Evolutionary conservation across 2,113 vertebrate species (phyloP).

Genomic region (Tretioscincus oriximinensis): DNA sequence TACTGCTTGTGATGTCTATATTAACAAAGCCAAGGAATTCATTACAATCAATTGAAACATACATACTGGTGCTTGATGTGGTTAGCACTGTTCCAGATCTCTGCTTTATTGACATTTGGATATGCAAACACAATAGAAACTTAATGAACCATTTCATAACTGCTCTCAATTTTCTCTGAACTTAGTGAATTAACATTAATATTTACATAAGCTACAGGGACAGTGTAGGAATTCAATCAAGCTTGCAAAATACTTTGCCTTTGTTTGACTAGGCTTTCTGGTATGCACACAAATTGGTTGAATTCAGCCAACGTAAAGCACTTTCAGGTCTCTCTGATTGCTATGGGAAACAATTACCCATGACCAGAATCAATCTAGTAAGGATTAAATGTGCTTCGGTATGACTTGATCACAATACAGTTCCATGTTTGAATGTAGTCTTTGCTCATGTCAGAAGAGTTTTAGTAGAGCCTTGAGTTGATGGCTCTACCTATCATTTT

Average conservation of each 20-base stretch:
- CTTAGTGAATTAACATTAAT: not conserved
- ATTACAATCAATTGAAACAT: not conserved
- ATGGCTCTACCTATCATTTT: too few species aligned
- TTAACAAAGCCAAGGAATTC: not conserved
- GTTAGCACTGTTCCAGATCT: conserved; percentile 22
- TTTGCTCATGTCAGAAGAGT: not conserved
- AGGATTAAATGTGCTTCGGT: not conserved
- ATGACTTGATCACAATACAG: not conserved
- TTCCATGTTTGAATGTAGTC: not conserved
- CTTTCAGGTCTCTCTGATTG: not conserved
- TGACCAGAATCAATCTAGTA: not conserved
- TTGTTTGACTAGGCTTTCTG: not conserved
- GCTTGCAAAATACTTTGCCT: conserved; percentile 6
- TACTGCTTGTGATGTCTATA: not conserved
- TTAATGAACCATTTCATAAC: conserved; percentile 2
- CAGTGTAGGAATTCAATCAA: not conserved
- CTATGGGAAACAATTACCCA: not conserved
- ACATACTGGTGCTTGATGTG: not conserved
- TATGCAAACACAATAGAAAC: conserved; percentile 1
- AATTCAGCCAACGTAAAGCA: not conserved
- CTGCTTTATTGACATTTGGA: conserved; percentile 20
- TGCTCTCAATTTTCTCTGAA: not conserved
- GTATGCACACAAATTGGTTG: not conserved
- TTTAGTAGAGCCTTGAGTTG: not conserved
- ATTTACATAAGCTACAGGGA: not conserved